Evolutionary conservation across 2,888 invertebrate genomes (phyloP).

Genomic region (Pyrochroa serraticornis): DNA sequence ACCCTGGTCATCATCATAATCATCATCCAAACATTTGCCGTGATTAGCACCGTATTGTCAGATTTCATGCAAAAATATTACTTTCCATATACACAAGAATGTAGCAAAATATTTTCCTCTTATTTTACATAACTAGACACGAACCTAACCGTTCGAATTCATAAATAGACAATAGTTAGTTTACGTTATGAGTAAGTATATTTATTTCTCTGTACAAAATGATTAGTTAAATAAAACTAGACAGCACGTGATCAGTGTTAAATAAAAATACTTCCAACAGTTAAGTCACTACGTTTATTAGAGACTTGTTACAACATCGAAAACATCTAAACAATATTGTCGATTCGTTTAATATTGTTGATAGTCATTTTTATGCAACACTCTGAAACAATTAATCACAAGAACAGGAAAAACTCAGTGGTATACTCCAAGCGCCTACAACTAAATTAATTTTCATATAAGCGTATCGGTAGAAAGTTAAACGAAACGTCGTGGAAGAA

Average conservation of each 20-base stretch:
- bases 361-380: conserved; percentile 23
- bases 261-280: conserved; percentile 22
- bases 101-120: conserved; percentile 35
- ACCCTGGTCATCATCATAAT: conserved; percentile 20
- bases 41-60: conserved; percentile 32
- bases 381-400: conserved; percentile 17
- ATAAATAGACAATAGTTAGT: no score
- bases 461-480: conserved; percentile 39
- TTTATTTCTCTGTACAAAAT: neutral
- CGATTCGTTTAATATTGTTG: conserved; percentile 11
- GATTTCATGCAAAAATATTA: conserved; percentile 43
- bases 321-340: neutral
- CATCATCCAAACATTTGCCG: conserved; percentile 17
- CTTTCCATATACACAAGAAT: conserved; percentile 37
- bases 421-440: conserved; percentile 39
- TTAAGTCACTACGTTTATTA: conserved; percentile 7
- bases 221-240: conserved; percentile 13
- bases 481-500: conserved; percentile 32
- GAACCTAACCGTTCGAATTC: neutral
- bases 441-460: conserved; percentile 38
- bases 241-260: conserved; percentile 12
- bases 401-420: conserved; percentile 14
- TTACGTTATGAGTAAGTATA: neutral
- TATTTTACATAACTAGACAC: conserved; percentile 10
- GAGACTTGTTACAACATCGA: neutral